Conservation (phyloP, 2,797 vertebrate genomes). For the Cyprinella venusta region DNA sequence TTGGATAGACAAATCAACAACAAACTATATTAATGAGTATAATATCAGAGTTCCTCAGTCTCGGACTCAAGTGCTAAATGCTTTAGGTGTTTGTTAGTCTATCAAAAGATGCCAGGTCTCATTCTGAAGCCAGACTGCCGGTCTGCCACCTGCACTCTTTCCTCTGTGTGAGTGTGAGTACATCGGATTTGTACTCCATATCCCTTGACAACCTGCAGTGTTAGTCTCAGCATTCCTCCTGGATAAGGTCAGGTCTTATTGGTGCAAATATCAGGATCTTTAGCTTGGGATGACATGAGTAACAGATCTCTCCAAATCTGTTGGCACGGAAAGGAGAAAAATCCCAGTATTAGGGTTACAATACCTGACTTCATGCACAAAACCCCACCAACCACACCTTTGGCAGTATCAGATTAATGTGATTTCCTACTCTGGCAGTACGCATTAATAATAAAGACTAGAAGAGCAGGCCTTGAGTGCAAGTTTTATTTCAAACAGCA, state of each 20-base stretch:
- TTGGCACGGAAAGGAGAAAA: conserved; percentile 37
- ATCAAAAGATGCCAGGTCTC: conserved; percentile 14
- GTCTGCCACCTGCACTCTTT: conserved; percentile 29
- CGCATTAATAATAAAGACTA: conserved; percentile 57
- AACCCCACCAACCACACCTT: conserved; percentile 30
- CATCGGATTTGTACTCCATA: conserved; percentile 50
- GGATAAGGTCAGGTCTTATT: conserved; percentile 61
- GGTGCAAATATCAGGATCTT: conserved; percentile 60
- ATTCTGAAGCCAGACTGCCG: conserved; percentile 21
- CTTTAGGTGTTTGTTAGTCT: conserved; percentile 25
- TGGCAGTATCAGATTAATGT: conserved; percentile 48
- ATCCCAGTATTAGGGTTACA: conserved; percentile 31
- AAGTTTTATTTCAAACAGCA: conserved; percentile 23
- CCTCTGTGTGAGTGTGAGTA: conserved; percentile 26
- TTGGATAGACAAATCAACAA: not conserved
- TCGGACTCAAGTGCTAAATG: not conserved
- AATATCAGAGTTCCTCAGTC: not conserved
- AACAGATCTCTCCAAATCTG: conserved; percentile 44
- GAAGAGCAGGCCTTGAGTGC: conserved; percentile 25
- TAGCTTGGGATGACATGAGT: conserved; percentile 38
- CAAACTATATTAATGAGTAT: conserved; percentile 32
- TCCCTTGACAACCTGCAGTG: conserved; percentile 43
- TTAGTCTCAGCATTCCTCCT: conserved; percentile 44
- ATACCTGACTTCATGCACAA: conserved; percentile 27
- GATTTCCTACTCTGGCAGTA: conserved; percentile 40